These are phyloP conservation scores for Dissostichus mawsoni DNA, from an alignment of 2,113 vertebrate genomes.

Conservation along the genomic window DNA sequence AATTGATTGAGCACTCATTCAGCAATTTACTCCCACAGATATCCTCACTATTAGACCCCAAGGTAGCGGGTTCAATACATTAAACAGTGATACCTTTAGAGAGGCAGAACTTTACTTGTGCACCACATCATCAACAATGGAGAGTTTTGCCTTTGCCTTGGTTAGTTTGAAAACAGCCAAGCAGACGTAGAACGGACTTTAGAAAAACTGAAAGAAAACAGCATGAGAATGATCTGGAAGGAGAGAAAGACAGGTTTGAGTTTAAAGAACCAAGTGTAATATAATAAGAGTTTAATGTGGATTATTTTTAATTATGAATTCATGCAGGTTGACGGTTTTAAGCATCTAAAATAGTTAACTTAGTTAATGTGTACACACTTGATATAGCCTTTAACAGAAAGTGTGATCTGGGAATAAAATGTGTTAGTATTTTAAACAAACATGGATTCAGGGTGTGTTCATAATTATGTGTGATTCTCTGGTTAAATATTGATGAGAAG, in stretches of 20 bases:
- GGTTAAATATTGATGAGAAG: conserved; percentile 13
- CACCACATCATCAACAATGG: not conserved
- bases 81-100: too few relatives aligned
- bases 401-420: too few relatives aligned
- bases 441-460: not conserved
- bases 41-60: not conserved
- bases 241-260: too few relatives aligned
- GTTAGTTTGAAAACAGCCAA: not conserved
- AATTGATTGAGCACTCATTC: conserved; percentile 27
- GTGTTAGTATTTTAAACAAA: conserved; percentile 8
- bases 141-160: too few relatives aligned
- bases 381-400: not conserved
- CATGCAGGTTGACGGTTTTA: not conserved
- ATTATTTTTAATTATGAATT: not conserved
- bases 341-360: not conserved
- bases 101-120: conserved; percentile 15
- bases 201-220: not conserved
- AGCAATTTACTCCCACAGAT: not conserved
- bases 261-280: not conserved
- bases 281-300: not conserved
- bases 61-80: not conserved
- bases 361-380: not conserved
- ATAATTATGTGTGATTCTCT: not conserved
- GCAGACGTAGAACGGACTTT: conserved; percentile 20
- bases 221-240: conserved; percentile 37